Conservation (phyloP, 2,113 vertebrate genomes). For the Myrmecophaga tridactyla region DNA sequence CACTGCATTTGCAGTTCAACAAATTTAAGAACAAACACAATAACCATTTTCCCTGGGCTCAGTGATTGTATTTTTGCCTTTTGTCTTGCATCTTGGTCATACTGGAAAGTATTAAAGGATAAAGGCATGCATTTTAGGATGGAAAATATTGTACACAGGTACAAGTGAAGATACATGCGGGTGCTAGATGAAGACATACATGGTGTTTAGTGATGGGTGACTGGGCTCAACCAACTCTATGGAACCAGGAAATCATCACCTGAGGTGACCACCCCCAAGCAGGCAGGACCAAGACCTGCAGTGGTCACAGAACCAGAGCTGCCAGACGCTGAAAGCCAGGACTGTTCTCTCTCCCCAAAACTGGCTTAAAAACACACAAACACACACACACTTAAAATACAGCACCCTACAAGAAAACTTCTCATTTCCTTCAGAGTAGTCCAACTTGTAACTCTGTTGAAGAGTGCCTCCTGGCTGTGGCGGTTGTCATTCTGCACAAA, state of each 20-base stretch:
- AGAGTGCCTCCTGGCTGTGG: background rate
- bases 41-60: background rate
- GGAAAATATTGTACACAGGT: background rate
- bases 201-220: background rate
- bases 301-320: background rate
- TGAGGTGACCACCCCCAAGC: background rate
- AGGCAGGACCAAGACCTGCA: background rate
- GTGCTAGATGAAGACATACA: background rate
- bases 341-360: background rate
- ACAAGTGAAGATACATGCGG: background rate
- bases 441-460: background rate
- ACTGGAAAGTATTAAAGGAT: background rate
- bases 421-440: background rate
- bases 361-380: background rate
- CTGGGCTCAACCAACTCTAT: background rate
- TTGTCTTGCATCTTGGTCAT: background rate
- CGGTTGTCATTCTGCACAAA: background rate
- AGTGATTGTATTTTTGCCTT: background rate
- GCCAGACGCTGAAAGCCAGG: background rate
- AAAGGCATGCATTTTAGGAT: background rate
- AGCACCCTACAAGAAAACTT: background rate
- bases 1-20: background rate
- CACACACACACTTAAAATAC: background rate
- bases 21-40: constrained; percentile 7
- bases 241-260: background rate